phyloP scores from a whole-genome alignment of 2,113 vertebrate genomes.

The Morone saxatilis region DNA sequence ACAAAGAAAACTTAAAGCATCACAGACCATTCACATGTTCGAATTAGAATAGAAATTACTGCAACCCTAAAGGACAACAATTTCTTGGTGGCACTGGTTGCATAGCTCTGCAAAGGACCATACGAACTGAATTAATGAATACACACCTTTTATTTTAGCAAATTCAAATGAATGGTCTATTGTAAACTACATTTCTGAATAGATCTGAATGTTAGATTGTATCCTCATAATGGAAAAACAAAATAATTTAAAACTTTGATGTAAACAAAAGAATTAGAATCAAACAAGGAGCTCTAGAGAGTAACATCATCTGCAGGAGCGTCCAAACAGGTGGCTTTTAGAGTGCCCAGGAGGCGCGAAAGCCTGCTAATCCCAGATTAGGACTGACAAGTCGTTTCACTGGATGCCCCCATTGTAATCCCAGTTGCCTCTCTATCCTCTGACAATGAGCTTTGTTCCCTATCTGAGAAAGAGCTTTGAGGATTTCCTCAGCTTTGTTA shows the following conservation, averaged over 20 bases:
- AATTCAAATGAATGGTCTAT: background rate
- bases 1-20: background rate
- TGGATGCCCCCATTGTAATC: slow-evolving; percentile 73
- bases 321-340: slow-evolving; percentile 81
- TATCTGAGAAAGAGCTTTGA: slow-evolving; percentile 53
- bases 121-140: background rate
- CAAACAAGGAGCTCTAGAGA: slow-evolving; percentile 45
- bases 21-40: background rate
- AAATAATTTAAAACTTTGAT: slow-evolving; percentile 24
- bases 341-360: slow-evolving; percentile 66
- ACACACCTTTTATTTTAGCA: background rate
- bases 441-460: slow-evolving; percentile 78
- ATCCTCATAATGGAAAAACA: background rate
- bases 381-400: slow-evolving; percentile 74
- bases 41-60: background rate
- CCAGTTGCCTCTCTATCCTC: slow-evolving; percentile 65
- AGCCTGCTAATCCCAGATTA: slow-evolving; percentile 80
- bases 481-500: slow-evolving; percentile 60
- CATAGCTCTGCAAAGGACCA: background rate
- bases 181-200: background rate
- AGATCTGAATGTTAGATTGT: background rate
- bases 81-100: background rate
- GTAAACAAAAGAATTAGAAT: slow-evolving; percentile 48
- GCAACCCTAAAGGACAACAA: background rate
- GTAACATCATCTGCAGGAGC: slow-evolving; percentile 56